Conservation (phyloP, 2,113 vertebrate species). For the Beaufortia kweichowensis region DNA sequence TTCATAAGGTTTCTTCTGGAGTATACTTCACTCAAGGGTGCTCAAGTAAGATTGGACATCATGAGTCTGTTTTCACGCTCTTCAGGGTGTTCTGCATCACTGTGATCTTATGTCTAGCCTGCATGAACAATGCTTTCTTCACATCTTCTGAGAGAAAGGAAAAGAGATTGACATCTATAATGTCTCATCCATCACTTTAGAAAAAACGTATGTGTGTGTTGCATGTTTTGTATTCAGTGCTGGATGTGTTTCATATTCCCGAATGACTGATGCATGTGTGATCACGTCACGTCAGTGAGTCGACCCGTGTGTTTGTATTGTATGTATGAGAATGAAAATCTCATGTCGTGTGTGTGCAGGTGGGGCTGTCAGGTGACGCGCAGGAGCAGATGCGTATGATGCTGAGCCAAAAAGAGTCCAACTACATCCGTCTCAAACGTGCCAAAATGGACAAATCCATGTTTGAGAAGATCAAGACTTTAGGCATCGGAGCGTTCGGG, state of each 20-base stretch:
- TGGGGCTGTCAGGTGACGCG: conserved; percentile 92
- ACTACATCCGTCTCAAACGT: conserved; percentile 95
- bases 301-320: not conserved
- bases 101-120: too few relatives aligned
- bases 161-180: too few relatives aligned
- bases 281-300: not conserved
- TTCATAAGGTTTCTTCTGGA: conserved; percentile 83
- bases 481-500: conserved; percentile 95
- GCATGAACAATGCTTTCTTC: too few relatives aligned
- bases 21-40: conserved; percentile 79
- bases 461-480: conserved; percentile 97
- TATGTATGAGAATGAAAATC: not conserved
- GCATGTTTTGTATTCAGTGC: conserved; percentile 41
- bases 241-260: conserved; percentile 1
- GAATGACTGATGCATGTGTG: not conserved
- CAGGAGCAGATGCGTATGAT: conserved; percentile 99
- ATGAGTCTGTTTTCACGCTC: conserved; percentile 57
- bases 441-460: conserved; percentile 99
- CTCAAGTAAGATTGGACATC: conserved; percentile 80
- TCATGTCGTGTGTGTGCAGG: conserved; percentile 68
- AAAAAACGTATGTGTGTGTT: conserved; percentile 1
- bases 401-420: conserved; percentile 97
- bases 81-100: not conserved
- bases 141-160: too few relatives aligned
- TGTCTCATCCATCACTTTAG: not conserved